Evolutionary conservation across 2,797 vertebrate species (phyloP), one percentile per base, ranked within the genome.

Genomic region (Siniperca scherzeri): DNA sequence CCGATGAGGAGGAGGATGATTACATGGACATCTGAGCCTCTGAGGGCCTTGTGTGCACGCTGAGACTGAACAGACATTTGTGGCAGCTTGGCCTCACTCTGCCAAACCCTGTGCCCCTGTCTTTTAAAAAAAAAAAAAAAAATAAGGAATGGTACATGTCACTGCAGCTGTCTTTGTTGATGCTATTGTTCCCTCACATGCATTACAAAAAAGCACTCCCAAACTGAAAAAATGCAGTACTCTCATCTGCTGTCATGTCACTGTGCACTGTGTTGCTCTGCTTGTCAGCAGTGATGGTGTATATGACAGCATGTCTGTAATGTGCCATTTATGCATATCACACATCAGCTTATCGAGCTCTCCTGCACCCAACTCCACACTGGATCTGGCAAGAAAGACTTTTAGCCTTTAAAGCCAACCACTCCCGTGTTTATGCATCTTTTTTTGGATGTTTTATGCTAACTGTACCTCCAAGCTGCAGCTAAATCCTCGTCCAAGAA

Each of bases 1-100:
- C 98, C 2, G 98, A 99, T 85, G 98, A 71, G 55, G 78, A 80
- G 64, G 98, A 99, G 48, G 96, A 96, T 3, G 97, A 99, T 86
- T 97, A 97, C 95, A 99, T 99, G 98, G 98, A 96, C 89, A 88
- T 90, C 83, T 93, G 87, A 92, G 81, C 48, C 68, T 69, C 76
- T 2, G 19, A 57, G 48, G 69, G 78, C 74, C 22, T 61, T 1
- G 36, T 22, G 61, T 27, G 53, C 36, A 61, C 68, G 76, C 78
- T 61, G 44, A 67, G 62, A 70, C 67, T 16, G 60, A 84, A 57
- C 53, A 0, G 19, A 12, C 66, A 60, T 64, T 42, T 56, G 38
- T 55, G 61, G 22, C 60, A 69, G 67, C 67, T 30, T n/a, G 78
- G 71, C 66, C 57, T 40, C 65, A 48, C 78, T 74, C 62, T 57